Evolutionary conservation across 1,140 invertebrate species (phyloP), one percentile per base, ranked within the genome.

Genomic region (Heliconius congener): DNA sequence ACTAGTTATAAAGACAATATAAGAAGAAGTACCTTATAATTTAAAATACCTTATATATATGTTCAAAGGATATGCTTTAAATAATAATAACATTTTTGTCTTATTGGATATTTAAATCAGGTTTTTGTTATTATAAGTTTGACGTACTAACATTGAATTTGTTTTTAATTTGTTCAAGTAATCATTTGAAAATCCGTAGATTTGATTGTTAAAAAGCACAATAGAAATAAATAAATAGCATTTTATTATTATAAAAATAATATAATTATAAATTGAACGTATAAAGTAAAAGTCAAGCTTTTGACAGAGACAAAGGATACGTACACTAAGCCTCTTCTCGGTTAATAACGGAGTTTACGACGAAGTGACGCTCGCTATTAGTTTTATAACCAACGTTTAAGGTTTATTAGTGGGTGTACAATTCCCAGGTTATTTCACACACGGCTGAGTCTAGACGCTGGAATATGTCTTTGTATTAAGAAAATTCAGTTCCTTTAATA

Each of bases 371-470:
- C 87, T 83, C 74, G 85, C 89, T 89, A 91, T 93, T 91, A 93
- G 89, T 94, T 92, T 94, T 92, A 93, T 86, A 86, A 76, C 81
- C 81, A 81, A 87, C 91, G 85, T 90, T 93, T 91, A 91, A 91
- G 85, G 85, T 93, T 94, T 94, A 93, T 92, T 94, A 90, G 90
- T 84, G 86, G 80, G 84, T 90, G 85, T 86, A 88, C 85, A 90
- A 86, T 91, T 86, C 88, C 86, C 87, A 88, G 89, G 88, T 90
- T 89, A 90, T 92, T 91, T 87, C 90, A 91, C 89, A 90, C 89
- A 90, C 85, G 89, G 83, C 84, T n/a, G 84, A 86, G 91, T 94
- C 92, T 93, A 94, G 90, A 93, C 91, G 86, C 74, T 78, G 76
- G 81, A 84, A 87, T 85, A 91, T 85, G 85, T 88, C 84, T 86